These are phyloP conservation scores for Podarcis muralis DNA, from an alignment of 2,113 vertebrate species.

Conservation along the genomic window DNA sequence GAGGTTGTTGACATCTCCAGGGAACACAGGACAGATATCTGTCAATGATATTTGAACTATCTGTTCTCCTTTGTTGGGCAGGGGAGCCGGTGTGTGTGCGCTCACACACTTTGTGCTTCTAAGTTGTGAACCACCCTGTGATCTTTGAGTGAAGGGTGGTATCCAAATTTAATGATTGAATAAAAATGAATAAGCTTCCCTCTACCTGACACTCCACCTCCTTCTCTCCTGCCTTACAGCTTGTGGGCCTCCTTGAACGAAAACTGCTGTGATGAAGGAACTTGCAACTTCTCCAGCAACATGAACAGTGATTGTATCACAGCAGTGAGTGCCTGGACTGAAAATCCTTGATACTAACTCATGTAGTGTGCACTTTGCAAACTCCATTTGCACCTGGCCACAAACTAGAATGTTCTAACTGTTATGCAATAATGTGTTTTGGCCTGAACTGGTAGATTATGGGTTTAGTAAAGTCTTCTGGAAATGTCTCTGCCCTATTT, in stretches of 20 bases:
- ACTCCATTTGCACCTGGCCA: background rate
- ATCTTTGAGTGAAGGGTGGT: too few relatives aligned
- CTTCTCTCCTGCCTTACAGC: background rate
- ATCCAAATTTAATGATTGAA: too few relatives aligned
- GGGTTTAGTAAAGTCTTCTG: background rate
- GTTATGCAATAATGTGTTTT: background rate
- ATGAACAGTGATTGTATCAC: conserved; percentile 8
- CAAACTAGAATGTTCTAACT: background rate
- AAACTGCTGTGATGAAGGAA: conserved; percentile 29
- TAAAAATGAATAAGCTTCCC: background rate
- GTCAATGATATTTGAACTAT: background rate
- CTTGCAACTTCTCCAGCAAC: conserved; percentile 33
- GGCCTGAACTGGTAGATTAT: background rate
- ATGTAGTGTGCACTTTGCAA: background rate
- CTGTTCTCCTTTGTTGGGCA: background rate
- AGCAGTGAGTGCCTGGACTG: background rate
- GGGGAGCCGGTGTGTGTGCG: too few relatives aligned
- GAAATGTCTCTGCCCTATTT: background rate
- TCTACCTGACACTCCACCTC: too few relatives aligned
- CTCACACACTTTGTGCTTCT: background rate
- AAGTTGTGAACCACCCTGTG: too few relatives aligned
- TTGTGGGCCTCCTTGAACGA: conserved; percentile 28
- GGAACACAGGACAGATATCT: background rate
- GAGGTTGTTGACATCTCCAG: background rate
- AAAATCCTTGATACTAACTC: background rate